These are phyloP conservation scores for Oxytorus armatus DNA, from an alignment of 2,888 invertebrate genomes.

Conservation along the genomic window DNA sequence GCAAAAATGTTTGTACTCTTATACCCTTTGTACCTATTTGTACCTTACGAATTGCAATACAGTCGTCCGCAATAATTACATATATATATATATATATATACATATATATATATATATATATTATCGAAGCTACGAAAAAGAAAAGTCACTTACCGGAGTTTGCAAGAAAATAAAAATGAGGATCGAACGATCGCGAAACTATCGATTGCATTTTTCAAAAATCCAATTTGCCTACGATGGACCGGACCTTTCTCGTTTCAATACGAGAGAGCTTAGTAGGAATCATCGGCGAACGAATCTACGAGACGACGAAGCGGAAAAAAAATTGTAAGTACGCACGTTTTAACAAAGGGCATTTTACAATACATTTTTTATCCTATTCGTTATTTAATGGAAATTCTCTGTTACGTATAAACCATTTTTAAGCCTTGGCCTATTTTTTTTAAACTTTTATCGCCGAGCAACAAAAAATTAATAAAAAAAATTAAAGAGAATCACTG, in stretches of 20 bases:
- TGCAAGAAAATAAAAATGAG: not conserved
- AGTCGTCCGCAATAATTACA: slow-evolving; percentile 83
- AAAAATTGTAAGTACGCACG: slow-evolving; percentile 21
- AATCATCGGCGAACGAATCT: not conserved
- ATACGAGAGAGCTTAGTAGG: slow-evolving; percentile 5
- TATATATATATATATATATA: slow-evolving; percentile 18
- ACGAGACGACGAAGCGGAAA: slow-evolving; percentile 2
- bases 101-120: not conserved
- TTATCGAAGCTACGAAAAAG: not conserved
- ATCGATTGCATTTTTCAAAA: not conserved
- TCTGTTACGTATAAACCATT: no score
- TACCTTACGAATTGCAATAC: slow-evolving; percentile 84
- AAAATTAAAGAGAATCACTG: no score
- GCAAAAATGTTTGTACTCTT: slow-evolving; percentile 83
- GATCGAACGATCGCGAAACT: not conserved
- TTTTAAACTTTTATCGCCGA: no score
- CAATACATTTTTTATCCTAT: not conserved
- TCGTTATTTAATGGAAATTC: not conserved
- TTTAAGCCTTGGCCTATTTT: no score
- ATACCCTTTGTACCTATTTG: slow-evolving; percentile 84
- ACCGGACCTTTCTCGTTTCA: slow-evolving; percentile 11
- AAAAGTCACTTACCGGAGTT: not conserved
- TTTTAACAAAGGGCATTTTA: not conserved
- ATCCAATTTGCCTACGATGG: not conserved
- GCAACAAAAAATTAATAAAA: no score